phyloP scores from a whole-genome alignment of 2,797 vertebrate genomes.

The Caiman crocodilus region DNA sequence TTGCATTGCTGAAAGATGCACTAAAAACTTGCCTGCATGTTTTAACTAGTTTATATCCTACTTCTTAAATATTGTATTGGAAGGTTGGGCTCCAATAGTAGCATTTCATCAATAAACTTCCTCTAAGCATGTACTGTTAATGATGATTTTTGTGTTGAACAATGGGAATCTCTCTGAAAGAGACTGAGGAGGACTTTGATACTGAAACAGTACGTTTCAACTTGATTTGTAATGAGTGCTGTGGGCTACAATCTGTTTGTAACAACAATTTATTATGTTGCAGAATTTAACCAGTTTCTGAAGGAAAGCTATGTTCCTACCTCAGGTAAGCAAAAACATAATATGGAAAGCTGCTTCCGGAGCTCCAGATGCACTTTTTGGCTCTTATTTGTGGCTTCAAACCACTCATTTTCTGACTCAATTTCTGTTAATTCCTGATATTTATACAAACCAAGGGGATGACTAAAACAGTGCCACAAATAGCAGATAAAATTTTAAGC shows the following conservation, averaged over 20 bases:
- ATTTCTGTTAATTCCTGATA: too few species aligned
- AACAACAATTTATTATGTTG: neutral
- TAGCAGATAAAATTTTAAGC: neutral
- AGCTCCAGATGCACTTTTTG: neutral
- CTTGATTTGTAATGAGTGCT: neutral
- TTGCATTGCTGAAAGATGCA: too few species aligned
- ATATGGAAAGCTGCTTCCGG: neutral
- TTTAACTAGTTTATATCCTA: neutral
- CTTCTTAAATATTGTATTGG: neutral
- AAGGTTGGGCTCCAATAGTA: neutral
- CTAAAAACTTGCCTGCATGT: neutral
- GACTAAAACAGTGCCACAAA: neutral
- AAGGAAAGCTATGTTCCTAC: neutral
- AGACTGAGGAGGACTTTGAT: constrained; percentile 83
- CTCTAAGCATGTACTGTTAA: constrained; percentile 78
- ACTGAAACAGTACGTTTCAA: constrained; percentile 86
- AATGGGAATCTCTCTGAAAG: constrained; percentile 99
- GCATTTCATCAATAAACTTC: neutral
- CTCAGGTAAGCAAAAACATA: neutral
- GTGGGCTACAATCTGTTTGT: neutral
- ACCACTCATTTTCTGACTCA: neutral
- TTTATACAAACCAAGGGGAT: neutral
- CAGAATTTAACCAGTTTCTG: neutral
- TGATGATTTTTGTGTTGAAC: constrained; percentile 87
- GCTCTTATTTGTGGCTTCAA: neutral